phyloP scores from a whole-genome alignment of 1,140 invertebrate genomes.

The Cydia pomonella region DNA sequence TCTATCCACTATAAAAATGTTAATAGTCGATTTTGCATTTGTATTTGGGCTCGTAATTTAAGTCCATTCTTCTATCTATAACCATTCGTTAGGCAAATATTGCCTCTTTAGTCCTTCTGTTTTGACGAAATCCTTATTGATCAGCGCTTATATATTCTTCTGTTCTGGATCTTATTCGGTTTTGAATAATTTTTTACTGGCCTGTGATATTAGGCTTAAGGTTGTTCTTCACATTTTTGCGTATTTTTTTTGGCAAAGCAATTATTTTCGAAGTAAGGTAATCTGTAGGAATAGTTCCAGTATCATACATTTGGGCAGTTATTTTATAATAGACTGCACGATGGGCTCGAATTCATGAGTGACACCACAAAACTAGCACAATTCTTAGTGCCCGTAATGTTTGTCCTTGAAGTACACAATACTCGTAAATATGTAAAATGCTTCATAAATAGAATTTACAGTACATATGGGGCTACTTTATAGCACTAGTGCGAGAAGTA shows the following conservation, averaged over 20 bases:
- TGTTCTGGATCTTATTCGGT: neutral
- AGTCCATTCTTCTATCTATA: neutral
- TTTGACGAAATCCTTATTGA: neutral
- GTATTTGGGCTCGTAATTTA: too few species aligned
- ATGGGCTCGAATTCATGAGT: too few species aligned
- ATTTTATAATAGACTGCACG: too few species aligned
- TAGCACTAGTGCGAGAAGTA: too few species aligned
- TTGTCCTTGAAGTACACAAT: too few species aligned
- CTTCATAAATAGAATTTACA: too few species aligned
- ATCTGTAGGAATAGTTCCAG: neutral
- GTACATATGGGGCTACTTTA: too few species aligned
- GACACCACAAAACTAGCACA: too few species aligned
- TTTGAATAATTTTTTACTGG: conserved; percentile 3
- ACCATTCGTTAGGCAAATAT: neutral
- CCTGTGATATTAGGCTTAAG: neutral
- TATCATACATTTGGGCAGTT: neutral
- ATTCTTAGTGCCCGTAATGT: too few species aligned
- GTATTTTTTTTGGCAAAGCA: neutral
- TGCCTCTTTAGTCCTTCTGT: neutral
- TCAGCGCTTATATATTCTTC: neutral
- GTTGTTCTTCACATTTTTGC: neutral
- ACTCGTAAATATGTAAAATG: too few species aligned
- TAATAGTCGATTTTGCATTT: too few species aligned
- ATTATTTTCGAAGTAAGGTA: neutral
- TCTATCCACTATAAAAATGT: too few species aligned